Evolutionary conservation across 2,888 invertebrate genomes (phyloP).

Genomic region (Hydropsyche betteni): DNA sequence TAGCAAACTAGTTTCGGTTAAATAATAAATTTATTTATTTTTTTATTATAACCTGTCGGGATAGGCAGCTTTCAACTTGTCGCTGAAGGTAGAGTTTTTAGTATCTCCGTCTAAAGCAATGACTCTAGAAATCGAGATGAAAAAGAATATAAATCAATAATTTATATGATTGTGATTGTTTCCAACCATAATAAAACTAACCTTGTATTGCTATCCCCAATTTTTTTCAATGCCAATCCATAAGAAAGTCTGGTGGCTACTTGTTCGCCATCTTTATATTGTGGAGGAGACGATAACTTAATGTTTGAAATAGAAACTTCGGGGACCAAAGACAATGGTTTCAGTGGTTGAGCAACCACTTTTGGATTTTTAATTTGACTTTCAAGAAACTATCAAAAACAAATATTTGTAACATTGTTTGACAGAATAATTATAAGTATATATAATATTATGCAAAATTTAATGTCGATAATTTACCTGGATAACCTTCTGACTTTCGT

Average conservation of each 20-base stretch:
- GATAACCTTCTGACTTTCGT: constrained; percentile 75
- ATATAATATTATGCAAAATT: no score
- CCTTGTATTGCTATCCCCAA: constrained; percentile 73
- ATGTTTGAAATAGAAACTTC: constrained; percentile 71
- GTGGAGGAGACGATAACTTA: constrained; percentile 80
- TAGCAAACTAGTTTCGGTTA: not conserved
- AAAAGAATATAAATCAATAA: not conserved
- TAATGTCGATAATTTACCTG: constrained; percentile 58
- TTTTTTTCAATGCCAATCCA: constrained; percentile 91
- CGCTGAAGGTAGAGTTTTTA: constrained; percentile 98
- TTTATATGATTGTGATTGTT: not conserved
- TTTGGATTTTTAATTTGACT: constrained; percentile 74
- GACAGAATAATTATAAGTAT: constrained; percentile 53
- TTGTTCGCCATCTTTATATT: constrained; percentile 78
- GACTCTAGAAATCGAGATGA: constrained; percentile 68
- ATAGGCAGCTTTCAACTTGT: constrained; percentile 82
- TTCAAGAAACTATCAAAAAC: constrained; percentile 55
- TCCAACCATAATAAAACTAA: not conserved
- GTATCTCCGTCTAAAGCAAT: constrained; percentile 97
- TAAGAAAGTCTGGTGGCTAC: constrained; percentile 94
- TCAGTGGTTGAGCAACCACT: constrained; percentile 68
- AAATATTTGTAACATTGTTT: constrained; percentile 53
- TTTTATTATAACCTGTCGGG: constrained; percentile 63
- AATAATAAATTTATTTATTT: not conserved
- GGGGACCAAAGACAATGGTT: constrained; percentile 77